phyloP scores from a whole-genome alignment of 2,797 vertebrate species.

The Oryzias dopingdopingensis region DNA sequence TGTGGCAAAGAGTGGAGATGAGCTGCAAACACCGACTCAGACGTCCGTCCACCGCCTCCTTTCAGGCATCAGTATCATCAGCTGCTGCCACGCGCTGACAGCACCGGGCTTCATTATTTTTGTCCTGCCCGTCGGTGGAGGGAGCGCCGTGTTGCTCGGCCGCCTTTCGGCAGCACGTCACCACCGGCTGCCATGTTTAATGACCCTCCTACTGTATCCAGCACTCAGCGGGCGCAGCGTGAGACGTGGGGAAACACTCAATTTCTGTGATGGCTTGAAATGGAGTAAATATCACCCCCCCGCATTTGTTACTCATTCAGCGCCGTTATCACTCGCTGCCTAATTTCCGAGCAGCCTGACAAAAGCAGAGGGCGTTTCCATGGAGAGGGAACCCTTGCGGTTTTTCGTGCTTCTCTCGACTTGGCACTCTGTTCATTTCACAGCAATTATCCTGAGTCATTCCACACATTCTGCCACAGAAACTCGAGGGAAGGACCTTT shows the following conservation, averaged over 20 bases:
- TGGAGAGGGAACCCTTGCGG: slow-evolving; percentile 69
- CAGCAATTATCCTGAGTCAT: slow-evolving; percentile 77
- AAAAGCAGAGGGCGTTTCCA: slow-evolving; percentile 74
- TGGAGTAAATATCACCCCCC: slow-evolving; percentile 70
- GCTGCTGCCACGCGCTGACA: slow-evolving; percentile 38
- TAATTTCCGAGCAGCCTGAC: slow-evolving; percentile 73
- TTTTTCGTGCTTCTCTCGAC: slow-evolving; percentile 63
- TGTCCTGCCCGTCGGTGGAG: slow-evolving; percentile 44
- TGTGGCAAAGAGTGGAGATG: slow-evolving; percentile 41
- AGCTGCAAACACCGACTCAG: slow-evolving; percentile 43
- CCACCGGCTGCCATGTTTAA: slow-evolving; percentile 63
- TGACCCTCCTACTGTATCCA: slow-evolving; percentile 62
- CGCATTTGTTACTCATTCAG: slow-evolving; percentile 70
- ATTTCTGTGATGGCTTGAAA: slow-evolving; percentile 75
- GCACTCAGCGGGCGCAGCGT: slow-evolving; percentile 53
- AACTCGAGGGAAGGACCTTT: slow-evolving; percentile 70
- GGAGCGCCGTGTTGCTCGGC: slow-evolving; percentile 26
- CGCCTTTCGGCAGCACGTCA: slow-evolving; percentile 25
- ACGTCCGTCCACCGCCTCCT: slow-evolving; percentile 49
- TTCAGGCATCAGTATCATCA: slow-evolving; percentile 56
- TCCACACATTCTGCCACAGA: slow-evolving; percentile 66
- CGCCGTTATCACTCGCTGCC: slow-evolving; percentile 70
- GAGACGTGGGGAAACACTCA: slow-evolving; percentile 67
- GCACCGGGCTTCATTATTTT: slow-evolving; percentile 51
- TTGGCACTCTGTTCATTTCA: slow-evolving; percentile 76